Evolutionary conservation across 1,140 invertebrate species (phyloP), one percentile per base, ranked within the genome.

Genomic region (Caenorhabditis tropicalis): DNA sequence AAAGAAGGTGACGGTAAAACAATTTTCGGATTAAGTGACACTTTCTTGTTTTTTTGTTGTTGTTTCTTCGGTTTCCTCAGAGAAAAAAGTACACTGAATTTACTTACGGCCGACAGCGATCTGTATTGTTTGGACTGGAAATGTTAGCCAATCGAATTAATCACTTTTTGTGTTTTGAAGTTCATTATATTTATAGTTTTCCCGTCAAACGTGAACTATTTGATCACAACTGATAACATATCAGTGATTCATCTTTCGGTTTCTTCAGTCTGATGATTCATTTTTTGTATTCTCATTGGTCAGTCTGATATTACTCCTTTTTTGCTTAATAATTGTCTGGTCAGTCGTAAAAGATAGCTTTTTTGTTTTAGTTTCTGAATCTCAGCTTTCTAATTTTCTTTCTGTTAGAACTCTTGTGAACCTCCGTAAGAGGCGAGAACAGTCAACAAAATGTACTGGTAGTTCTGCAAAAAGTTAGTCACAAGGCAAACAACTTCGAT

Each of bases 21-120:
- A 74, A 74, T 74, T 74, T 74, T 74, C 65, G 65, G 65, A 74
- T 74, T 43, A 43, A 43, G 43, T 43, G 19, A 36, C 58, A 36
- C 12, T 19, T 9, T 43, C 16, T 12, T 43, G 10, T 19, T 56
- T 56, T 56, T 56, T 56, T 56, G 58, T 65, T 60, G 58, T 60
- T 60, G 0, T 60, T 60, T 60, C 29, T 1, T 60, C 12, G 31
- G 19, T 60, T 60, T 60, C 58, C 5, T 15, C n/a, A 19, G 39
- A 43, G 12, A 43, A 43, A 43, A 43, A n/a, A n/a, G n/a, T n/a
- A n/a, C n/a, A n/a, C 12, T 12, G 39, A 43, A 43, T 43, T 43
- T 43, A 6, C 12, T 12, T 43, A 12, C 5, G 12, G 12, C 12
- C 5, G 39, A 43, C 39, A 43, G 39, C 12, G 39, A 43, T 43